Percentiles rank a stretch among this genome's conserved stretches.
Conservation (phyloP, 2,113 vertebrate species). For the Fregata magnificens region DNA sequence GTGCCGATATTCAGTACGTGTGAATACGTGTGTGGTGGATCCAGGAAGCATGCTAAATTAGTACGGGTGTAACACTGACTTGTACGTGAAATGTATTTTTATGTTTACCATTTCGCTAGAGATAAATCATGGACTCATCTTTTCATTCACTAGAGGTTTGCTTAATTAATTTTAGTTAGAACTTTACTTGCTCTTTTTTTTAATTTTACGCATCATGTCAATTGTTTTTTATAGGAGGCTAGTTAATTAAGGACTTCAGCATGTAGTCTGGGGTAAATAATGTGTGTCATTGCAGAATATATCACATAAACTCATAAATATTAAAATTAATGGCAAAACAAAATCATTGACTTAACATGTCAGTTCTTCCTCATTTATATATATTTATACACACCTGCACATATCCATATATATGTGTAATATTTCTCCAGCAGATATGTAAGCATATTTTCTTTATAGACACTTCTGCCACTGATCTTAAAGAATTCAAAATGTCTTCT, state of each 20-base stretch:
- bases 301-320: not conserved
- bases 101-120: not conserved
- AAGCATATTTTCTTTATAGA: not conserved
- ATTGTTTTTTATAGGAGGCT: not conserved
- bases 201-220: not conserved
- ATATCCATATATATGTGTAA: too few species aligned
- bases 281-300: not conserved
- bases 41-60: not conserved
- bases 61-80: not conserved
- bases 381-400: not conserved
- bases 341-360: not conserved
- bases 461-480: not conserved
- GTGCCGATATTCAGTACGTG: rapidly evolving
- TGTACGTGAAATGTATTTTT: not conserved
- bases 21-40: rapidly evolving
- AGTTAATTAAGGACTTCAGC: not conserved
- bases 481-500: not conserved
- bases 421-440: not conserved
- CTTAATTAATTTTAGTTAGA: not conserved
- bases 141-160: not conserved
- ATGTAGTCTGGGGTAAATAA: not conserved
- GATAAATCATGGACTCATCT: not conserved
- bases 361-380: not conserved
- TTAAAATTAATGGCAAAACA: not conserved
- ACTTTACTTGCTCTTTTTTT: not conserved